Conservation (phyloP, 2,113 vertebrate species). For the Chunga burmeisteri region DNA sequence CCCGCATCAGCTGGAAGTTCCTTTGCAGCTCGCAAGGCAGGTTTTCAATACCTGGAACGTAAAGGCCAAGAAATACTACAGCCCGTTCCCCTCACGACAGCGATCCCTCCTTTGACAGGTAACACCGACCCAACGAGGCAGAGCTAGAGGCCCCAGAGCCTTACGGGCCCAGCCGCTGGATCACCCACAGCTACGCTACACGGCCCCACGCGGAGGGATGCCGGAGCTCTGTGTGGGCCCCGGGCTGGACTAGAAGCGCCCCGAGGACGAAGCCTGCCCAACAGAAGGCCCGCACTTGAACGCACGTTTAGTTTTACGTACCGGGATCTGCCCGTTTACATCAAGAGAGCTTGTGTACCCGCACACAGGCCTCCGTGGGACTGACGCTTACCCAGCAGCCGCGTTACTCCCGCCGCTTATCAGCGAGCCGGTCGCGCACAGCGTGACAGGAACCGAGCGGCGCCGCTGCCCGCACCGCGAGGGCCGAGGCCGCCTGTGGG, state of each 20-base stretch:
- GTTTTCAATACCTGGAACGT: slow-evolving; percentile 90
- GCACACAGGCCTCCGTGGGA: no score
- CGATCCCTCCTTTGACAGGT: background rate
- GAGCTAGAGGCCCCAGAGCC: no score
- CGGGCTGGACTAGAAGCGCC: no score
- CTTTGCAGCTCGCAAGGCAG: slow-evolving; percentile 94
- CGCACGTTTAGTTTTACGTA: background rate
- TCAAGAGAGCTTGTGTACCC: fast-evolving
- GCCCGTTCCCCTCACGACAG: fast-evolving
- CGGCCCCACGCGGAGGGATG: no score
- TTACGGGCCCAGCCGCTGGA: background rate
- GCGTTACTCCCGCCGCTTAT: background rate
- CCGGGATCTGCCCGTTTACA: fast-evolving
- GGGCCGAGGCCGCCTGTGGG: background rate
- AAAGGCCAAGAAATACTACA: background rate
- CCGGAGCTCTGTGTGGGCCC: no score
- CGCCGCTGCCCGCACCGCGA: background rate
- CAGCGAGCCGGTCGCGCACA: background rate
- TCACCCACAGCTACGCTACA: background rate
- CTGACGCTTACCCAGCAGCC: fast-evolving
- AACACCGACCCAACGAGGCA: no score
- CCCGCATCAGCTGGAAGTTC: slow-evolving; percentile 96
- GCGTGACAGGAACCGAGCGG: background rate
- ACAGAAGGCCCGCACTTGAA: background rate
- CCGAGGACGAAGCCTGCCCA: background rate